Conservation (phyloP, 2,113 vertebrate genomes). For the Apus apus region DNA sequence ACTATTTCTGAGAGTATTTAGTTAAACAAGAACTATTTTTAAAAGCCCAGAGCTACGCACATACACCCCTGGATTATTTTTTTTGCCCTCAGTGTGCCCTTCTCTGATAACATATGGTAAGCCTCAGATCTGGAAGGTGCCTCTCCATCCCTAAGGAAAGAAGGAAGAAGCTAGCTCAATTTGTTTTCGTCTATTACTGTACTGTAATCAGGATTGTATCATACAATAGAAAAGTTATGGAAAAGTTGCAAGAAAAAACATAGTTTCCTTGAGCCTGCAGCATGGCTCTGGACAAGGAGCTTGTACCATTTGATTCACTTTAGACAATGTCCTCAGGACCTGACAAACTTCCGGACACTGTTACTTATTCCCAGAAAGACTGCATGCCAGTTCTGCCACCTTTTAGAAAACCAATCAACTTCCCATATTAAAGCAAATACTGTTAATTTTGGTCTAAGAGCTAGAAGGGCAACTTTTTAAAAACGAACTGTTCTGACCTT, state of each 20-base stretch:
- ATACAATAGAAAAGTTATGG: neutral
- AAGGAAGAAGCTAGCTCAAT: neutral
- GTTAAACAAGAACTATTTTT: slow-evolving; percentile 19
- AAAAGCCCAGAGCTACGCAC: neutral
- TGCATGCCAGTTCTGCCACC: neutral
- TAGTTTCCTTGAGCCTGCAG: neutral
- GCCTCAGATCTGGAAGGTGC: neutral
- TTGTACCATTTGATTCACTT: neutral
- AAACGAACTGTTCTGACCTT: neutral
- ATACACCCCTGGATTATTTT: neutral
- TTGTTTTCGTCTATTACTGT: neutral
- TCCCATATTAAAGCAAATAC: neutral
- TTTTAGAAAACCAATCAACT: neutral
- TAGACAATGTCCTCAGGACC: neutral
- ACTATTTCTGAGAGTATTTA: neutral
- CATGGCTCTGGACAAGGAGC: neutral
- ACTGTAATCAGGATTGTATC: neutral
- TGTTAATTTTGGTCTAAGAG: neutral
- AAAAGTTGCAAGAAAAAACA: neutral
- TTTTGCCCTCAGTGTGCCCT: neutral
- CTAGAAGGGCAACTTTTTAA: neutral
- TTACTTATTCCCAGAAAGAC: neutral
- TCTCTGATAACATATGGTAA: neutral
- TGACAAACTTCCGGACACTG: neutral
- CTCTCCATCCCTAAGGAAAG: neutral